Base-by-base conservation (phyloP, 2,113 vertebrate species). In the Gymnarchus niloticus region DNA sequence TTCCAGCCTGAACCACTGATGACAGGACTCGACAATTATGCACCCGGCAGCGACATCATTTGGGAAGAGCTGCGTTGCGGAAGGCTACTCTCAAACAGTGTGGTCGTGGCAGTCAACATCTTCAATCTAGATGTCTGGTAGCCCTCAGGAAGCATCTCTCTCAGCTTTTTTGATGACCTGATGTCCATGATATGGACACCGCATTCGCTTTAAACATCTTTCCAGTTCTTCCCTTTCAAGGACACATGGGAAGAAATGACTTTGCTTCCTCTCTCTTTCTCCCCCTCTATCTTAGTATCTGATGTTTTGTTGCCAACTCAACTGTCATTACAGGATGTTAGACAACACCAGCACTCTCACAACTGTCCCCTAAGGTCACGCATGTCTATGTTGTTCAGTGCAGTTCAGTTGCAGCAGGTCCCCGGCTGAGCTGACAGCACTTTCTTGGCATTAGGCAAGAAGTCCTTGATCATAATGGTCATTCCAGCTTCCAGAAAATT, bases 281-380 rank as follows among this genome's bases (percentile, higher is more conserved):
- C 82, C 37, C 33, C 5, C 56, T 61, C 37, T 57, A 33, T 28
- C 57, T 25, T 1, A 61, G 33, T 10, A 19, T 84, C 12, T 17
- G 76, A 78, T n/a, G 65, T 41, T 28, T 33, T 33, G 2, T 19
- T 7, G 3, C 41, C 73, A 77, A 37, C 73, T 77, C 41, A 46
- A 48, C 17, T 78, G 21, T 78, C 46, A 78, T 78, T 78, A 48
- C n/a, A n/a, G 76, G 19, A 10, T 5, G 9, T 17, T 14, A 82
- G 51, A 54, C 28, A 56, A 51, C 12, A 28, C 44, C 48, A 7
- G 49, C 80, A 82, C 21, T 28, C 28, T 82, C 37, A 52, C 6
- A n/a, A 56, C n/a, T 54, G 7, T n/a, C 77, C 77, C 25, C 77
- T 81, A 56, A 87, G 82, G 86, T 89, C 86, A 89, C 88, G 88